Evolutionary conservation across 2,888 invertebrate species (phyloP).

Genomic region (Thymelicus sylvestris): DNA sequence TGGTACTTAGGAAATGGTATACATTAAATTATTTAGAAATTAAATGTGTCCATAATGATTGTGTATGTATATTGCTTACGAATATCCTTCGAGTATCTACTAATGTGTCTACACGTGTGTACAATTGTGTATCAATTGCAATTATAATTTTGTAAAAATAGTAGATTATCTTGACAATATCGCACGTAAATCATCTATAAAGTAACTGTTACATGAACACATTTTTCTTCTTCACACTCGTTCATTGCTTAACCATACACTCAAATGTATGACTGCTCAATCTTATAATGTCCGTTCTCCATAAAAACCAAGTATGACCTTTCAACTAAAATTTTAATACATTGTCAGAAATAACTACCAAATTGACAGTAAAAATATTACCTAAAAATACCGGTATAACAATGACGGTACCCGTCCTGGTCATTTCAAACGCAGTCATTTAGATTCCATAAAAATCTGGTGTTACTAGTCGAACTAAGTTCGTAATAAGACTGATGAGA

Average conservation of each 20-base stretch:
- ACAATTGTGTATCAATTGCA: not conserved
- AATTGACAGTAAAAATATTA: not conserved
- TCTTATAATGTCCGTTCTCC: not conserved
- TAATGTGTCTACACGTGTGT: not conserved
- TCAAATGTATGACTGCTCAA: conserved; percentile 1
- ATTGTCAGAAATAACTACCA: too few species aligned
- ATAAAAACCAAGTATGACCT: not conserved
- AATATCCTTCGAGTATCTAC: not conserved
- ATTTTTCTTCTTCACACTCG: not conserved
- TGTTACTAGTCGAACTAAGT: conserved; percentile 58
- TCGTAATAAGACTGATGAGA: conserved; percentile 76
- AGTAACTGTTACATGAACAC: not conserved
- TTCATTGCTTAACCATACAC: not conserved
- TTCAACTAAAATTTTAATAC: too few species aligned
- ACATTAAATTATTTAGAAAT: conserved; percentile 1
- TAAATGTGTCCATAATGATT: conserved; percentile 8
- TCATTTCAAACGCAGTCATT: conserved; percentile 39
- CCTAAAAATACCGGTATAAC: not conserved
- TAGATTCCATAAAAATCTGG: conserved; percentile 35
- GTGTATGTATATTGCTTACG: not conserved
- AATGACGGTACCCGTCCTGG: conserved; percentile 57
- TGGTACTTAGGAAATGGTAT: not conserved
- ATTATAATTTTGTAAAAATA: not conserved
- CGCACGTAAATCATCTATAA: not conserved
- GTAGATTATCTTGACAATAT: conserved; percentile 4